Evolutionary conservation across 1,140 invertebrate species (phyloP).

Genomic region (Drosophila oshimai): DNA sequence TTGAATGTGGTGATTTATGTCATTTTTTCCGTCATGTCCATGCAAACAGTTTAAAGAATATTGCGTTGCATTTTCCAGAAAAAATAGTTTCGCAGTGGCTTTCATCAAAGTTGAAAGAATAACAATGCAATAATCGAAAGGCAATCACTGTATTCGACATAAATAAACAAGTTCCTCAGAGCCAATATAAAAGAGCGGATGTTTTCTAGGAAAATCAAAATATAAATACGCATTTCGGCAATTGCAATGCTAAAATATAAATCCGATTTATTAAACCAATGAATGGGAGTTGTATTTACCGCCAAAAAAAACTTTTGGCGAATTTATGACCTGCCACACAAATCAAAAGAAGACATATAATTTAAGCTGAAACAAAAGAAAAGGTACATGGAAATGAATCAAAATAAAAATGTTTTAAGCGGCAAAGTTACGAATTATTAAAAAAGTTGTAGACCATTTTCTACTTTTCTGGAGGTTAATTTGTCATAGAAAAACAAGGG

Average conservation of each 20-base stretch:
- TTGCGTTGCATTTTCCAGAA: too few relatives aligned
- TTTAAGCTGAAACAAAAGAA: background rate
- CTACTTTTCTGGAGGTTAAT: background rate
- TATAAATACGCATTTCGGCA: constrained; percentile 1
- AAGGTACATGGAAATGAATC: background rate
- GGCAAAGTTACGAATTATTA: background rate
- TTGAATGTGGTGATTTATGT: background rate
- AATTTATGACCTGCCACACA: constrained; percentile 22
- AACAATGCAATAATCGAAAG: too few relatives aligned
- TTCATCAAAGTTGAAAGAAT: too few relatives aligned
- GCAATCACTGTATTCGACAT: too few relatives aligned
- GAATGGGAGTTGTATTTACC: background rate
- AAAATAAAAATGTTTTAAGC: constrained; percentile 3
- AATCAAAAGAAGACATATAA: background rate
- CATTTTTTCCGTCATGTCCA: background rate
- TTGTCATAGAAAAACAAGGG: constrained; percentile 13
- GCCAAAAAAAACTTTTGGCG: background rate
- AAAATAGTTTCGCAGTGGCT: too few relatives aligned
- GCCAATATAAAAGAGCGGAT: background rate
- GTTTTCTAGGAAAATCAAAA: constrained; percentile 1
- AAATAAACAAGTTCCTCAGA: background rate
- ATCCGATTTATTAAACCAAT: background rate
- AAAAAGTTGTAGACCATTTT: background rate
- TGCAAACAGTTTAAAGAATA: background rate
- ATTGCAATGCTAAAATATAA: background rate